Evolutionary conservation across 2,113 vertebrate species (phyloP).

Genomic region (Notarius lentiginosus): DNA sequence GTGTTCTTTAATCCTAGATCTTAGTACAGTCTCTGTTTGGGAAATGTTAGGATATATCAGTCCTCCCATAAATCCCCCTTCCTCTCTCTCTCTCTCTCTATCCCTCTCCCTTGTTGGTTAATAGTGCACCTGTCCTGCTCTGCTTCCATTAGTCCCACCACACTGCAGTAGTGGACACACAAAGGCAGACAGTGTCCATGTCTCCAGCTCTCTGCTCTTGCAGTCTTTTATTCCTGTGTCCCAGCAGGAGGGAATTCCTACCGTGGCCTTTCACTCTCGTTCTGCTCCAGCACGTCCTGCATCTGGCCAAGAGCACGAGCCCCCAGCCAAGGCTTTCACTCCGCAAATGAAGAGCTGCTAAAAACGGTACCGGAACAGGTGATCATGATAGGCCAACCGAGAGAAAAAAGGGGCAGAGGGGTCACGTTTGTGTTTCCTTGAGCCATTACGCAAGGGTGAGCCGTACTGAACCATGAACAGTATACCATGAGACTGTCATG

Average conservation of each 20-base stretch:
- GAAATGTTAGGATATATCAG: slow-evolving; percentile 42
- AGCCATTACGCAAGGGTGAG: slow-evolving; percentile 25
- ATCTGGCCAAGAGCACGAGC: slow-evolving; percentile 67
- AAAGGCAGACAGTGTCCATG: slow-evolving; percentile 55
- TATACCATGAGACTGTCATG: not conserved
- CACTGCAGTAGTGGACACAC: slow-evolving; percentile 41
- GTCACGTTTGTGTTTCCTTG: slow-evolving; percentile 56
- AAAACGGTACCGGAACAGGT: slow-evolving; percentile 60
- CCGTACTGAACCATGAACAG: not conserved
- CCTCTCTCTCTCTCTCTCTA: not conserved
- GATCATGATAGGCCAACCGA: slow-evolving; percentile 45
- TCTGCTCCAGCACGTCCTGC: slow-evolving; percentile 68
- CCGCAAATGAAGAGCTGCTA: slow-evolving; percentile 70
- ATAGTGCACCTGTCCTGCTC: slow-evolving; percentile 53
- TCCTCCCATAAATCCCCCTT: not conserved
- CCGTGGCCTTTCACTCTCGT: slow-evolving; percentile 59
- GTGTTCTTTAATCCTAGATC: not conserved
- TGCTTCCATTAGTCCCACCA: slow-evolving; percentile 38
- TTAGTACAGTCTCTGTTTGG: slow-evolving; percentile 15
- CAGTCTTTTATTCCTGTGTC: slow-evolving; percentile 57
- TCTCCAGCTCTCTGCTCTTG: slow-evolving; percentile 41
- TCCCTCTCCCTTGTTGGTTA: slow-evolving; percentile 25
- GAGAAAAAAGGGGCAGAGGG: slow-evolving; percentile 51
- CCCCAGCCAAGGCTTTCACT: slow-evolving; percentile 66
- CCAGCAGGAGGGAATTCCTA: slow-evolving; percentile 74